phyloP scores from a whole-genome alignment of 1,140 invertebrate species.

The Coenobita brevimanus region DNA sequence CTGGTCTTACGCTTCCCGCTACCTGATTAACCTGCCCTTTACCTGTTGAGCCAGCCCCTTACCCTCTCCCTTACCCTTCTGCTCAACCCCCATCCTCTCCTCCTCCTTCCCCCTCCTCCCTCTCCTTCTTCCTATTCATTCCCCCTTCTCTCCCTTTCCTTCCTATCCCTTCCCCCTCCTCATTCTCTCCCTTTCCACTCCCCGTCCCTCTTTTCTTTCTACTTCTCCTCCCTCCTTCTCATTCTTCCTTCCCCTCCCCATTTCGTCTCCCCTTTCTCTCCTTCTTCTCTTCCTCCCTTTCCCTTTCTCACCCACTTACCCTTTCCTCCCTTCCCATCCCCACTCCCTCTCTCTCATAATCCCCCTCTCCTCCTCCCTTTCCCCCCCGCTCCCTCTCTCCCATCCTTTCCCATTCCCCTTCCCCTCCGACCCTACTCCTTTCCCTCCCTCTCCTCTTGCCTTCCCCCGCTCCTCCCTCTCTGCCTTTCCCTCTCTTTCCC shows the following conservation, averaged over 20 bases:
- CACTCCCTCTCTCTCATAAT: too few species aligned
- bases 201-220: too few species aligned
- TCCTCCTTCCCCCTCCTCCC: background rate
- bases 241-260: background rate
- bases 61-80: background rate
- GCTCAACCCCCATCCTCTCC: background rate
- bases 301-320: background rate
- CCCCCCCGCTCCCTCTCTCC: background rate
- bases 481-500: background rate
- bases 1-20: constrained; percentile 28
- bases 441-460: background rate
- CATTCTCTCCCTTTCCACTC: background rate
- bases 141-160: background rate
- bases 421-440: background rate
- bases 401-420: background rate
- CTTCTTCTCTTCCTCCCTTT: too few species aligned
- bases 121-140: background rate
- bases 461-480: background rate
- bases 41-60: background rate
- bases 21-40: constrained; percentile 21
- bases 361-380: too few species aligned
- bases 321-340: background rate
- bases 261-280: background rate
- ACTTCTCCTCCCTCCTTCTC: background rate
- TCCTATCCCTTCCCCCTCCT: too few species aligned